Conservation (phyloP, 2,113 vertebrate species). For the Tichodroma muraria region DNA sequence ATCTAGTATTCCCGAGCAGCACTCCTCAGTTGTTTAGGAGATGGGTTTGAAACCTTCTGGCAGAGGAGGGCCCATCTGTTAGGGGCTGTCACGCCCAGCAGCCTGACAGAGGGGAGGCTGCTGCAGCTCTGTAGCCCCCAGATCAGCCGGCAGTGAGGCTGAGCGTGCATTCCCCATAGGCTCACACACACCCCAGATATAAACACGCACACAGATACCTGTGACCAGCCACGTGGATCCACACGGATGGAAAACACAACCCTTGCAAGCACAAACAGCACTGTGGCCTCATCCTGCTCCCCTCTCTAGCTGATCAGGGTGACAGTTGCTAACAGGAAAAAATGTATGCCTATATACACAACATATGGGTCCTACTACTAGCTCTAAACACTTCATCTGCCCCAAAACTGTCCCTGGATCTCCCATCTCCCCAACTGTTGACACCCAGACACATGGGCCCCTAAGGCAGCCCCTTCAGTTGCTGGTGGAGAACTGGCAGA, state of each 20-base stretch:
- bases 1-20: not conserved
- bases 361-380: not conserved
- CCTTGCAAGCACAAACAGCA: not conserved
- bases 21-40: conserved; percentile 16
- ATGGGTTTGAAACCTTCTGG: not conserved
- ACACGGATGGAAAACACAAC: not conserved
- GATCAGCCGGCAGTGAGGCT: not conserved
- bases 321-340: not conserved
- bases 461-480: not conserved
- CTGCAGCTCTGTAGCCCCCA: rapidly evolving
- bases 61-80: conserved; percentile 1
- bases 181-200: not conserved
- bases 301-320: not conserved
- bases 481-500: not conserved
- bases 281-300: not conserved
- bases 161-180: not conserved
- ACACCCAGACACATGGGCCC: rapidly evolving
- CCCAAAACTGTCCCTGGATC: not conserved
- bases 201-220: not conserved
- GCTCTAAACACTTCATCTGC: not conserved
- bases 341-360: not conserved
- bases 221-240: not conserved
- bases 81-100: not conserved
- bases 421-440: not conserved
- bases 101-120: not conserved